Percentiles rank a stretch among this genome's conserved stretches.
Evolutionary conservation across 2,888 invertebrate species (phyloP).

Genomic region (Erebia ligea): DNA sequence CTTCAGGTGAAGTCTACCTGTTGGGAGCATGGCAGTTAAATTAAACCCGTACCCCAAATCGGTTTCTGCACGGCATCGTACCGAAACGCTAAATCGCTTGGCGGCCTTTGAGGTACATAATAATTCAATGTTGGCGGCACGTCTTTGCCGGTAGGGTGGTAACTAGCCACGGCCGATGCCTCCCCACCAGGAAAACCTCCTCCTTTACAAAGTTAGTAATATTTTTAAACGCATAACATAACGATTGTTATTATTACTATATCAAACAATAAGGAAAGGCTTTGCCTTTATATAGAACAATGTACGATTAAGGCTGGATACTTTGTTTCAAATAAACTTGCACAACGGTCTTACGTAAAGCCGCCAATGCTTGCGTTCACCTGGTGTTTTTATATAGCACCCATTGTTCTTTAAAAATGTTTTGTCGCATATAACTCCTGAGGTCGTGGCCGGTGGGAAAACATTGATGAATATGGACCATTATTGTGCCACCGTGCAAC

Average conservation of each 20-base stretch:
- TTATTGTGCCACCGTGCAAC: constrained; percentile 3
- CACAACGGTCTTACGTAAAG: constrained; percentile 36
- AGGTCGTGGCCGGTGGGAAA: constrained; percentile 37
- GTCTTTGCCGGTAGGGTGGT: too few relatives aligned
- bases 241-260: neutral
- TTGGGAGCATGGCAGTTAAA: too few relatives aligned
- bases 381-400: constrained; percentile 43
- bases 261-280: neutral
- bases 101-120: too few relatives aligned
- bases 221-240: too few relatives aligned
- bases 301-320: constrained; percentile 20
- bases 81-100: too few relatives aligned
- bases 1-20: too few relatives aligned
- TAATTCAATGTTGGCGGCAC: too few relatives aligned
- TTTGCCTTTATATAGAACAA: constrained; percentile 4
- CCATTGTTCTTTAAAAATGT: constrained; percentile 46
- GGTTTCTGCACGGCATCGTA: too few relatives aligned
- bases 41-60: too few relatives aligned
- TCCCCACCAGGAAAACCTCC: too few relatives aligned
- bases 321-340: constrained; percentile 34
- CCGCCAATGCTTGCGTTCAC: constrained; percentile 34
- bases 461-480: constrained; percentile 23
- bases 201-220: too few relatives aligned
- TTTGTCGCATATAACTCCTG: constrained; percentile 39
- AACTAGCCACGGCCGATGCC: too few relatives aligned